Conservation (phyloP, 2,113 vertebrate species). For the Tragelaphus imberbis region DNA sequence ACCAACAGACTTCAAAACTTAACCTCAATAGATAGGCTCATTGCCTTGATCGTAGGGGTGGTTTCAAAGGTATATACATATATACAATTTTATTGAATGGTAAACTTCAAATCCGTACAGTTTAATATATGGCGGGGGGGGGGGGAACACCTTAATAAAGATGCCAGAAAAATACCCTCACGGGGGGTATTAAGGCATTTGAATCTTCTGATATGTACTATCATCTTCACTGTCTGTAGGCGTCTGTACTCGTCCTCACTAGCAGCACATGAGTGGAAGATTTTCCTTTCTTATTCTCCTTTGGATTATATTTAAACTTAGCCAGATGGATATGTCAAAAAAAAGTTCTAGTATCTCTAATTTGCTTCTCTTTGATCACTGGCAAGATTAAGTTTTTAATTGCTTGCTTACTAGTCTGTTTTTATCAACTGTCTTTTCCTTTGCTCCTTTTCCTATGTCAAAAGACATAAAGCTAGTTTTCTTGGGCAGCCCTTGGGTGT, state of each 20-base stretch:
- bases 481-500: neutral
- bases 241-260: no score
- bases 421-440: neutral
- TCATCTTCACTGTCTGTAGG: neutral
- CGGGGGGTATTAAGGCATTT: neutral
- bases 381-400: neutral
- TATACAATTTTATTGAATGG: neutral
- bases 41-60: neutral
- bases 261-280: neutral
- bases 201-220: neutral
- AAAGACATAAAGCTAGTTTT: neutral
- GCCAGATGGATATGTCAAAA: neutral
- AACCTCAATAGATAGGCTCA: neutral
- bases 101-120: neutral
- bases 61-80: neutral
- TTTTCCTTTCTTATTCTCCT: neutral
- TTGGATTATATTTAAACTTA: neutral
- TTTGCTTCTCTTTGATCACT: conserved; percentile 7
- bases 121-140: neutral
- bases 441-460: neutral
- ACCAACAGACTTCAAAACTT: neutral
- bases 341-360: neutral
- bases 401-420: neutral
- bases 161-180: neutral
- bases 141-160: neutral